A percentile compares a stretch with the other conserved stretches of the same genome.
phyloP scores from a whole-genome alignment of 2,797 vertebrate species.

The Bovichtus diacanthus region DNA sequence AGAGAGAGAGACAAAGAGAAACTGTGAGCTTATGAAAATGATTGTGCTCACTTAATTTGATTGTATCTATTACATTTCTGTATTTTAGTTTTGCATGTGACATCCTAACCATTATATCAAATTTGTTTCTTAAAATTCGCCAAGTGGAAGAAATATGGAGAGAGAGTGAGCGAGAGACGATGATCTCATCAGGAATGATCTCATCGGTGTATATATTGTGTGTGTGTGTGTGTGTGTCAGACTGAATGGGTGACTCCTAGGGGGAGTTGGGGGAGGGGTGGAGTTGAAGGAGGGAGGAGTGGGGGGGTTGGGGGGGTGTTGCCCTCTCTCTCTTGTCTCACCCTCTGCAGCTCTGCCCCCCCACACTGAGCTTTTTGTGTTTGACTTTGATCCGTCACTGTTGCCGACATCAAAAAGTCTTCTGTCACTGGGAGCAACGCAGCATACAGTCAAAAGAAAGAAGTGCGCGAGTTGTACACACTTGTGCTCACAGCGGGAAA shows the following conservation, averaged over 20 bases:
- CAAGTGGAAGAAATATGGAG: neutral
- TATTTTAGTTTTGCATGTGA: neutral
- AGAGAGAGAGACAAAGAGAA: neutral
- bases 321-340: slow-evolving; percentile 46
- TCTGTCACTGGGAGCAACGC: slow-evolving; percentile 56
- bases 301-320: slow-evolving; percentile 28
- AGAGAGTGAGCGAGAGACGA: slow-evolving; percentile 12
- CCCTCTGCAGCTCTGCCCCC: slow-evolving; percentile 4
- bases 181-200: slow-evolving; percentile 75
- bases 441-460: slow-evolving; percentile 31
- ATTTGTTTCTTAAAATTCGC: neutral
- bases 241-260: slow-evolving; percentile 48
- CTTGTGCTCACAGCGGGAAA: slow-evolving; percentile 16
- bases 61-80: neutral
- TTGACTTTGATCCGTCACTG: slow-evolving; percentile 71
- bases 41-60: neutral
- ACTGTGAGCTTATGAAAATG: neutral
- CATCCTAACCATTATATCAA: neutral
- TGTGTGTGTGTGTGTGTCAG: slow-evolving; percentile 29
- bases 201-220: slow-evolving; percentile 55
- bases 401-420: slow-evolving; percentile 71
- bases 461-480: slow-evolving; percentile 10
- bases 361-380: slow-evolving; percentile 62
- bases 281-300: slow-evolving; percentile 20
- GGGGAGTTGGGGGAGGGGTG: slow-evolving; percentile 32